Evolutionary conservation across 2,113 vertebrate species (phyloP), one percentile per base, ranked within the genome.

Genomic region (Tachycineta bicolor): DNA sequence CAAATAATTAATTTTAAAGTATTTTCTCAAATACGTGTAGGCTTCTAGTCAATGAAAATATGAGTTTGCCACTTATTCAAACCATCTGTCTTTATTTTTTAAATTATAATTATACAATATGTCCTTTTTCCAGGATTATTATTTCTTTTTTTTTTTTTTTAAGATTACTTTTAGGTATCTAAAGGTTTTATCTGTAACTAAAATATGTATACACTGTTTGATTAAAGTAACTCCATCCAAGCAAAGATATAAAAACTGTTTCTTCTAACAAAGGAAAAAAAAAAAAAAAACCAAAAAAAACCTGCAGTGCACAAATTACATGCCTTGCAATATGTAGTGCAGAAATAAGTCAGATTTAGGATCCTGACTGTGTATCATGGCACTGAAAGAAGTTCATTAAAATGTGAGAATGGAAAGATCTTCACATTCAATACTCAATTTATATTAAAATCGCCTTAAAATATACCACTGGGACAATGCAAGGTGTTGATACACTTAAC

Each of bases 41-140:
- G 43, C 87, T 92, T 96, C 60, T 87, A 94, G 89, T 97, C 94
- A 96, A 96, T 95, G 96, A 91, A 90, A 92, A 78, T 86, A 84
- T 10, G 81, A 85, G 74, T 95, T 96, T 96, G 96, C 94, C 96
- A 96, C 92, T 96, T 97, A 93, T 94, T 96, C 91, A 88, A 94
- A 90, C 71, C 56, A 76, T 83, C 79, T 80, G 84, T 93, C 91
- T 94, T 60, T 96, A 90, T 97, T 94, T 86, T 93, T 94, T 53
- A 78, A 92, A 95, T 92, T 53, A 92, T 87, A 82, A 94, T 97
- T 92, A 59, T 90, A 50, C 94, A 90, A 94, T 77, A 79, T 71
- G 91, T 77, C 82, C 90, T 63, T 91, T 97, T 96, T 93, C 84
- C 49, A 84, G 26, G 46, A 86, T 76, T 94, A 79, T 64, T 79